Evolutionary conservation across 2,113 vertebrate genomes (phyloP).

Genomic region (Pampusana beccarii): DNA sequence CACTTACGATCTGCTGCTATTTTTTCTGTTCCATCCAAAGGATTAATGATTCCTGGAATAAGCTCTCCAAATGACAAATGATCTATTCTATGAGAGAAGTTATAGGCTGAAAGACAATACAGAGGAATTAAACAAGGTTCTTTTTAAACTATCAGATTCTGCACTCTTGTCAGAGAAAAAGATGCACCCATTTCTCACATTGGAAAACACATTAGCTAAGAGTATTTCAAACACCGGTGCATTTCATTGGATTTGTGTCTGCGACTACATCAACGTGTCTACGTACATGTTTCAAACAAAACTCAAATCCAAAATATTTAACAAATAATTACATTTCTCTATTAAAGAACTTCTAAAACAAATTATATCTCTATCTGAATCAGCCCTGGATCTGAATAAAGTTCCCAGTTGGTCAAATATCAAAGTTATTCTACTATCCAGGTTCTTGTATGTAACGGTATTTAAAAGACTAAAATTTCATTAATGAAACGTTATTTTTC

Average conservation of each 20-base stretch:
- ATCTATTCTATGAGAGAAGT: constrained; percentile 98
- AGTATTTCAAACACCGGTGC: background rate
- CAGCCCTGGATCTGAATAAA: background rate
- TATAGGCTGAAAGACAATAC: constrained; percentile 84
- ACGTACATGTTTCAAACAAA: background rate
- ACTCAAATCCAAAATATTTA: background rate
- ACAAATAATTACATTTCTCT: background rate
- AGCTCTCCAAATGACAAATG: constrained; percentile 96
- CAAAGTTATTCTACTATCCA: background rate
- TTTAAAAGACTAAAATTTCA: background rate
- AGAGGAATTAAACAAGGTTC: background rate
- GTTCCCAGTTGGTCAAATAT: background rate
- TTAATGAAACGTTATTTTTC: no score
- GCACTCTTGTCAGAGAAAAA: background rate
- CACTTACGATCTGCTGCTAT: constrained; percentile 88
- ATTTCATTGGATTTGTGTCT: background rate
- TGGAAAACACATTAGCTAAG: background rate
- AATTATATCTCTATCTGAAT: background rate
- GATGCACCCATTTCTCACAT: background rate
- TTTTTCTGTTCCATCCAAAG: constrained; percentile 97
- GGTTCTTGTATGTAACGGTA: background rate
- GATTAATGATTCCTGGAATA: constrained; percentile 92
- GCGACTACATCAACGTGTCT: background rate
- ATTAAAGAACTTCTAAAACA: background rate
- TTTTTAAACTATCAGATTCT: background rate